Evolutionary conservation across 2,797 vertebrate species (phyloP), one percentile per base, ranked within the genome.

Genomic region (Agapornis canus): DNA sequence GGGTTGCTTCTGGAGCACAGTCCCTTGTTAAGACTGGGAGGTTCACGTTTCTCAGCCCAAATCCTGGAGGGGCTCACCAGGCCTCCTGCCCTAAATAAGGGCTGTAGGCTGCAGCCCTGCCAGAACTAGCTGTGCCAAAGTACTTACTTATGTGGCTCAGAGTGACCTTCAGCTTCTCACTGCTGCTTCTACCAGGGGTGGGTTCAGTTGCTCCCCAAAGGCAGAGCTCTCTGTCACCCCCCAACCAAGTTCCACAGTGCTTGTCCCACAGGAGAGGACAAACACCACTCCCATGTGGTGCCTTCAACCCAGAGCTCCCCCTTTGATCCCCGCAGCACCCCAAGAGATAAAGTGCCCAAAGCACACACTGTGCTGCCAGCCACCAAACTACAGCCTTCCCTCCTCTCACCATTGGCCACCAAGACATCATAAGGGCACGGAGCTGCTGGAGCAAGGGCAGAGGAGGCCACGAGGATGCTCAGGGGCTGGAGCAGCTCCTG

Each of bases 101-200:
- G 39, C 52, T 11, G 25, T 1, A 8, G 31, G 37, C 37, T 37
- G 16, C 0, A 1, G 56, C 35, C 13, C 68, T 27, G 66, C 37
- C 37, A 2, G 20, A 32, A 7, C n/a, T 15, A 25, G 42, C n/a
- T 0, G 0, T 14, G 32, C 11, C n/a, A 29, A 48, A 64, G 16
- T 1, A 0, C 39, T 37, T 19, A 1, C 17, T 79, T 11, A 39
- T 0, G 8, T 54, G 40, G 63, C 39, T 57, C 27, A 3, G 19
- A 11, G 51, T 0, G 8, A 25, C 39, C 4, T 59, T 32, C 73
- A n/a, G 56, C n/a, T 19, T 26, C 64, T 16, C 21, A 6, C 19
- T 5, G 35, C 11, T 22, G 49, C 17, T 59, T 35, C 32, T 20
- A 1, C 6, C 1, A 0, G 25, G 11, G 15, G 8, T 16, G 22